phyloP scores from a whole-genome alignment of 2,113 vertebrate species.

The Indicator indicator region DNA sequence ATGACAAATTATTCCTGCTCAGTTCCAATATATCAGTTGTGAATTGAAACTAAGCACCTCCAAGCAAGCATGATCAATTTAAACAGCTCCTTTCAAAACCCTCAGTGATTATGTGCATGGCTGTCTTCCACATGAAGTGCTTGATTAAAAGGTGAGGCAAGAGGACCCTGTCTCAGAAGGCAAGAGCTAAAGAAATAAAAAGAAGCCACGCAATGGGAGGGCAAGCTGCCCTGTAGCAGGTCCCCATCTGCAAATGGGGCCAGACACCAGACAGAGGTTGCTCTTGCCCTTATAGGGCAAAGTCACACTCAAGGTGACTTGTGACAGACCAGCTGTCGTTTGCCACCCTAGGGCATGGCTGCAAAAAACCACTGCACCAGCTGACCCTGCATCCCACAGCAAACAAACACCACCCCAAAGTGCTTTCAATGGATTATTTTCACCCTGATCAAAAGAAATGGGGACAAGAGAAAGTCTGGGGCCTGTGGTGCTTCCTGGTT shows the following conservation, averaged over 20 bases:
- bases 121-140: background rate
- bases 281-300: conserved; percentile 5
- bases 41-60: background rate
- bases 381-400: background rate
- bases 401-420: background rate
- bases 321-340: background rate
- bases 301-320: conserved; percentile 3
- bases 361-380: accelerated
- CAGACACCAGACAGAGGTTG: background rate
- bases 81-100: background rate
- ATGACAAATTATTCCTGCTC: background rate
- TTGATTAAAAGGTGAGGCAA: background rate
- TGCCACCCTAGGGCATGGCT: background rate
- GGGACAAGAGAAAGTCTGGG: background rate
- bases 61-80: background rate
- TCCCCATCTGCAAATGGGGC: accelerated
- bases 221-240: background rate
- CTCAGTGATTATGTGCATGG: background rate
- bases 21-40: background rate
- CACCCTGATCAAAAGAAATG: background rate
- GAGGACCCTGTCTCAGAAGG: background rate
- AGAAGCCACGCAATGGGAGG: accelerated
- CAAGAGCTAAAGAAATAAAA: accelerated
- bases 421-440: accelerated
- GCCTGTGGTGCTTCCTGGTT: background rate